Conservation (phyloP, 2,888 invertebrate species). For the Nematopogon swammerdamellus region DNA sequence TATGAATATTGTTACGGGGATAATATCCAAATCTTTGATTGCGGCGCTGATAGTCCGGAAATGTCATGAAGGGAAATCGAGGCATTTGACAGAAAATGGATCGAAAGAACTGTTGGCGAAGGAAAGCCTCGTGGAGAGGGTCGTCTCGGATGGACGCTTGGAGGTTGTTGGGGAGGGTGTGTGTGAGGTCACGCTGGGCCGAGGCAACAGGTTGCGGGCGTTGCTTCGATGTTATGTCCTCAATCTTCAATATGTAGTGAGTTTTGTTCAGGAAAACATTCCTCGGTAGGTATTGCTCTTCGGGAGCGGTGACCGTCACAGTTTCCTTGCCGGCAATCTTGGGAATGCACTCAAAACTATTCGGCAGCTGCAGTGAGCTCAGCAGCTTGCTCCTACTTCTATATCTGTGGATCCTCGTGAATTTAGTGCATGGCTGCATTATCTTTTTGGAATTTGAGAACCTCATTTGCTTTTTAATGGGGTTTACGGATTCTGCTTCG, state of each 20-base stretch:
- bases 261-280: conserved; percentile 28
- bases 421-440: too few species aligned
- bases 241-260: conserved; percentile 26
- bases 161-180: too few species aligned
- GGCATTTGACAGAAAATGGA: neutral
- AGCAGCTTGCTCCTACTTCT: neutral
- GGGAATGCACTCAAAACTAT: conserved; percentile 25
- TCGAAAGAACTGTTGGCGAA: neutral
- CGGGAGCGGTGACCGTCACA: conserved; percentile 26
- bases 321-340: conserved; percentile 22
- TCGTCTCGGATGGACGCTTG: neutral
- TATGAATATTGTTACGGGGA: neutral
- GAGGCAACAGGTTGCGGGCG: neutral
- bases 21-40: neutral
- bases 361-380: neutral
- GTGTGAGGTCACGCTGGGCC: too few species aligned
- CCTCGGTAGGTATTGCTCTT: conserved; percentile 25
- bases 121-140: neutral
- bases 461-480: too few species aligned
- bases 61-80: neutral
- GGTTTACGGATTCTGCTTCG: conserved; percentile 17
- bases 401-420: too few species aligned
- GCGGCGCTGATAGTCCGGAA: neutral
- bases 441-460: neutral
- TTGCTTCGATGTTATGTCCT: conserved; percentile 18